Base-by-base conservation (phyloP, 2,797 vertebrate species). In the Nannoperca australis region DNA sequence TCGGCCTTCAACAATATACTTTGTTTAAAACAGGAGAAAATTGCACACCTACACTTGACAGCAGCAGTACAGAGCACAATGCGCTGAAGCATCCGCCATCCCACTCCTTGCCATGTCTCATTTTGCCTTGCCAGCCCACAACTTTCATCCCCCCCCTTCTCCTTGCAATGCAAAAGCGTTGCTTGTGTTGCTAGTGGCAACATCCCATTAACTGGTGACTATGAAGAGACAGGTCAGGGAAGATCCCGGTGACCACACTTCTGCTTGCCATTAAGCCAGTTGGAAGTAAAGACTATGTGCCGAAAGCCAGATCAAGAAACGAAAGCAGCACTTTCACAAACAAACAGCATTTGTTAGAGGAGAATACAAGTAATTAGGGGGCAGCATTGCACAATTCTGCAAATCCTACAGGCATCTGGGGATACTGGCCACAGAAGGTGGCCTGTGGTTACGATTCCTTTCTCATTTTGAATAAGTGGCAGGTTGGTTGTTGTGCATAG, bases 121-220 rank as follows among this genome's bases (percentile, higher is more conserved):
- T 78, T 76, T 71, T 68, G 18, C 55, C 40, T 22, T 78, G 53
- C 69, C 59, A 75, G 70, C 81, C 61, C 7, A 50, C 40, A 61
- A 24, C 67, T 77, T 79, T 76, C 49, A 36, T 62, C 32, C 53
- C 1, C 12, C 14, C 2, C 12, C 14, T 2, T 32, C 10, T 61
- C 62, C 14, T 42, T 84, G 65, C 58, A 79, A 74, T 87, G 87
- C 22, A 80, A 64, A 85, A 47, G 49, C 54, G 53, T 75, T 54
- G 75, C 77, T 76, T 84, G 74, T 68, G 92, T 94, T 94, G 90
- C 93, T 92, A 92, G 91, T 90, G 77, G 93, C 92, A 92, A 94
- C 91, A 44, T 82, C 85, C 87, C 79, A 93, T 94, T 94, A 93
- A 90, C 79, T 53, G 50, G 70, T 69, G 53, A 77, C n/a, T 66